These are phyloP conservation scores for Folsomia manolachei DNA, from an alignment of 2,888 invertebrate genomes.

Conservation along the genomic window DNA sequence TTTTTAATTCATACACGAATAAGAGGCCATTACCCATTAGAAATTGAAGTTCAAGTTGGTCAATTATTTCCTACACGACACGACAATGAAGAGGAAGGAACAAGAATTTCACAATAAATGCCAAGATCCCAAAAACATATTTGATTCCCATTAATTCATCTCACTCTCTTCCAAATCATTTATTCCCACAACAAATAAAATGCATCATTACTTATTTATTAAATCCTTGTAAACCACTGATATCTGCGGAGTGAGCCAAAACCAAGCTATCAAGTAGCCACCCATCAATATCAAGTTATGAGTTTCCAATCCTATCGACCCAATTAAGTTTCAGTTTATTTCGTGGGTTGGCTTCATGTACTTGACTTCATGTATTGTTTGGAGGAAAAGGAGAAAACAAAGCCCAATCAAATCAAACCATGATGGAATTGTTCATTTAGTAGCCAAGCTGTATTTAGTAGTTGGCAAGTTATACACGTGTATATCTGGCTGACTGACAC, in stretches of 20 bases:
- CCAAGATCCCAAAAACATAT: too few relatives aligned
- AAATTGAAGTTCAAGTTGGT: not conserved
- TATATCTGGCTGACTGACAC: too few relatives aligned
- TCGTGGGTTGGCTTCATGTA: too few relatives aligned
- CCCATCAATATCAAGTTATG: not conserved
- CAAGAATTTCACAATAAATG: not conserved
- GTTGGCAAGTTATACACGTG: too few relatives aligned
- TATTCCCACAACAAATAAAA: too few relatives aligned
- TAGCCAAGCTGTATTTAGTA: not conserved
- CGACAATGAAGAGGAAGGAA: not conserved
- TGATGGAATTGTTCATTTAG: not conserved
- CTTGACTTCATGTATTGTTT: not conserved
- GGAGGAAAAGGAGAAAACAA: not conserved
- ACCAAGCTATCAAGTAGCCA: too few relatives aligned
- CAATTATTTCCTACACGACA: not conserved
- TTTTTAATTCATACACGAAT: too few relatives aligned
- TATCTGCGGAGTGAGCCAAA: too few relatives aligned
- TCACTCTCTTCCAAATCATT: too few relatives aligned
- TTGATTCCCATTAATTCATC: too few relatives aligned
- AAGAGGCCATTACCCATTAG: not conserved
- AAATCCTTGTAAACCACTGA: too few relatives aligned
- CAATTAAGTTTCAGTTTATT: not conserved
- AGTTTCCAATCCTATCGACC: not conserved
- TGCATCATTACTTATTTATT: too few relatives aligned
- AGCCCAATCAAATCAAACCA: not conserved